Evolutionary conservation across 1,140 invertebrate species (phyloP).

Genomic region (Drosophila fuyamai): DNA sequence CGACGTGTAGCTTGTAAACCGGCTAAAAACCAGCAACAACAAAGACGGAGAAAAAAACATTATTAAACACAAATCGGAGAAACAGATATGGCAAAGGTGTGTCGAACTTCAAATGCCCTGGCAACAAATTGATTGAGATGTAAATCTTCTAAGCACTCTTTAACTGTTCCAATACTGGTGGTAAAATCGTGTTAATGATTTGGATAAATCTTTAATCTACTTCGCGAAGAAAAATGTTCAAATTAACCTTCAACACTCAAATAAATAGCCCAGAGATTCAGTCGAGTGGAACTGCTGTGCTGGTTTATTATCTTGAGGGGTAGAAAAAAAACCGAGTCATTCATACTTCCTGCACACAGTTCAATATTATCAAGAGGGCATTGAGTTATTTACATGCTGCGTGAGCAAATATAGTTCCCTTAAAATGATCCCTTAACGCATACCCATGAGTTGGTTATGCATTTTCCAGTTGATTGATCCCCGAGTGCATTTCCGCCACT

Average conservation of each 20-base stretch:
- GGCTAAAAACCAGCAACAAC: conserved; percentile 39
- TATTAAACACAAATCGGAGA: not conserved
- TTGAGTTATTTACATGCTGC: conserved; percentile 14
- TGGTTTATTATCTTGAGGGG: conserved; percentile 15
- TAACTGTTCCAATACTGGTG: not conserved
- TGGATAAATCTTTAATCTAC: conserved; percentile 21
- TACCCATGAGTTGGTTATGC: conserved; percentile 7
- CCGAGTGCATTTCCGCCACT: conserved; percentile 42
- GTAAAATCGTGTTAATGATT: conserved; percentile 23
- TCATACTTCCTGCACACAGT: conserved; percentile 16
- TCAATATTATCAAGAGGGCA: conserved; percentile 32
- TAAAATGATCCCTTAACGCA: conserved; percentile 21
- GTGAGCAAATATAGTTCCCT: conserved; percentile 8
- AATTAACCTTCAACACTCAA: conserved; percentile 27
- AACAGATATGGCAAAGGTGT: conserved; percentile 15
- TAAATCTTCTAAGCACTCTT: conserved; percentile 8
- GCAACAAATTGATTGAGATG: conserved; percentile 34
- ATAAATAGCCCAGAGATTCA: not conserved
- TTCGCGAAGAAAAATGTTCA: not conserved
- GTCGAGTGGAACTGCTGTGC: conserved; percentile 34
- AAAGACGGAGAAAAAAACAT: conserved; percentile 16
- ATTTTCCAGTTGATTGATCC: conserved; percentile 38
- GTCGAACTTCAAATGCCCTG: conserved; percentile 26
- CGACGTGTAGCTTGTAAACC: conserved; percentile 59
- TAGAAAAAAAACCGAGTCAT: conserved; percentile 1